phyloP scores from a whole-genome alignment of 2,888 invertebrate genomes.

The Latheticus oryzae region DNA sequence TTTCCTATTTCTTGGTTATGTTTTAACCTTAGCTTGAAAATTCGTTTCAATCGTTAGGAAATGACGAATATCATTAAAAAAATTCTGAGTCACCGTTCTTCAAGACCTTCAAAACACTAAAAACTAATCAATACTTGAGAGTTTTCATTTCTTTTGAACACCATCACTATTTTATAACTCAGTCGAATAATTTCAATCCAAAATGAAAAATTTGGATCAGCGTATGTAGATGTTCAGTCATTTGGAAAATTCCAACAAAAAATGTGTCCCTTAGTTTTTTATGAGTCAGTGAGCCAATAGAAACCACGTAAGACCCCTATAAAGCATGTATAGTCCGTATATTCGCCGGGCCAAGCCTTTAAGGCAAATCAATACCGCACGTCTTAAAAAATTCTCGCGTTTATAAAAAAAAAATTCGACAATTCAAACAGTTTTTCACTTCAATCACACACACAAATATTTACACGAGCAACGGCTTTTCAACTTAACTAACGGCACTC shows the following conservation, averaged over 20 bases:
- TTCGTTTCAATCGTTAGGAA: conserved; percentile 13
- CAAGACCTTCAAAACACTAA: conserved; percentile 61
- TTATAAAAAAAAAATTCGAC: conserved; percentile 57
- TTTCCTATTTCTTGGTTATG: conserved; percentile 53
- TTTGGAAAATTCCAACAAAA: conserved; percentile 74
- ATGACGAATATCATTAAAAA: conserved; percentile 33
- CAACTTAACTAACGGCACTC: conserved; percentile 62
- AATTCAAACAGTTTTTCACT: conserved; percentile 49
- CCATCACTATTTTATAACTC: too few relatives aligned
- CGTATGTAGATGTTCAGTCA: conserved; percentile 68
- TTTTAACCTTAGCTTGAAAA: conserved; percentile 1
- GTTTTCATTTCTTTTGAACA: conserved; percentile 54
- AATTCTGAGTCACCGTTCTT: conserved; percentile 58
- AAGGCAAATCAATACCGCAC: conserved; percentile 67
- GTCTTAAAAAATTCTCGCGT: conserved; percentile 64
- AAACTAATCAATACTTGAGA: conserved; percentile 62
- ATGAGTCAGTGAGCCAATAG: conserved; percentile 67
- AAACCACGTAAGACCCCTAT: conserved; percentile 67
- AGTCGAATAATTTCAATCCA: too few relatives aligned
- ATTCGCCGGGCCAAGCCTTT: conserved; percentile 66
- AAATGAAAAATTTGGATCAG: conserved; percentile 64
- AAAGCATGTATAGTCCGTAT: conserved; percentile 66
- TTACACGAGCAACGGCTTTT: conserved; percentile 49
- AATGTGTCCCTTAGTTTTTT: conserved; percentile 66
- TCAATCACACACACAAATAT: conserved; percentile 44